A percentile compares a stretch with the other conserved stretches of the same genome.
These are phyloP conservation scores for Sabellastarte sp. DNA, from an alignment of 2,888 invertebrate genomes.

Conservation along the genomic window DNA sequence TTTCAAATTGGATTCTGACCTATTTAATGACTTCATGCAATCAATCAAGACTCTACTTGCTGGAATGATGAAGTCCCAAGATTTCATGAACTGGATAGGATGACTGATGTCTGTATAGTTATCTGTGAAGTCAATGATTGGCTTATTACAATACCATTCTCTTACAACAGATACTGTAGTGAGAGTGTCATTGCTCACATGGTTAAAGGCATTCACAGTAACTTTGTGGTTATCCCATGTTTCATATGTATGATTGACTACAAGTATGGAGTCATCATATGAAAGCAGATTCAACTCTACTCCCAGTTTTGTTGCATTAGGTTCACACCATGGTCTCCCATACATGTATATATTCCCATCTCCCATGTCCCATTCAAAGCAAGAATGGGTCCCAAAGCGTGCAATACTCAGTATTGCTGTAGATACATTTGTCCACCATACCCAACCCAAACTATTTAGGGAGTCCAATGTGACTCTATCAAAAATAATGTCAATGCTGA, in stretches of 20 bases:
- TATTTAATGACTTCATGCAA: not conserved
- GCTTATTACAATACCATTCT: not conserved
- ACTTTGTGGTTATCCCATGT: not conserved
- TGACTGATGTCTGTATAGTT: not conserved
- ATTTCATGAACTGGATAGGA: not conserved
- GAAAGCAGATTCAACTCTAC: not conserved
- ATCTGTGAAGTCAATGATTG: not conserved
- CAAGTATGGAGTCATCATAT: not conserved
- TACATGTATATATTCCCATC: not conserved
- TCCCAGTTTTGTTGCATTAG: not conserved
- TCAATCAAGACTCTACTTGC: not conserved
- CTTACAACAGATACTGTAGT: not conserved
- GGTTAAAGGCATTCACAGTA: slow-evolving; percentile 1
- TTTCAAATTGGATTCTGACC: not conserved
- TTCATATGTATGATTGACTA: not conserved
- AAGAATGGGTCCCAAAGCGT: slow-evolving; percentile 1
- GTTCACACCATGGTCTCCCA: not conserved
- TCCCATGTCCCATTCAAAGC: not conserved
- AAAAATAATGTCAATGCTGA: not conserved
- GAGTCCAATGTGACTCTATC: not conserved
- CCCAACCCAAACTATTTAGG: not conserved
- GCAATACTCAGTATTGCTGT: not conserved
- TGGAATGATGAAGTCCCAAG: not conserved
- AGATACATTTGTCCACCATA: slow-evolving; percentile 3
- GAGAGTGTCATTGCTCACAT: not conserved